Evolutionary conservation across 2,888 invertebrate species (phyloP).

Genomic region (Unio pictorum): DNA sequence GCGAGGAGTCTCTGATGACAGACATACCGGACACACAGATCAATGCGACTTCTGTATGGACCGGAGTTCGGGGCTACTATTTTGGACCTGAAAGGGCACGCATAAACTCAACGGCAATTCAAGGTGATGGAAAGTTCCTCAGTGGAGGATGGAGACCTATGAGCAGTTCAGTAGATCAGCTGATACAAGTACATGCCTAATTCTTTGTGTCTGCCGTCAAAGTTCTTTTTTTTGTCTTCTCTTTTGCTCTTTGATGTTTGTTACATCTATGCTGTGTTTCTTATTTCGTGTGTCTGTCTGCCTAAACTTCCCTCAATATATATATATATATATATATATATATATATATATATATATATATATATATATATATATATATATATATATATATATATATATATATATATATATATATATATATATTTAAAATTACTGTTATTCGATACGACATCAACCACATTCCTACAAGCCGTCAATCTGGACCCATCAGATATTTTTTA

Average conservation of each 20-base stretch:
- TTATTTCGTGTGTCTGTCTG: neutral
- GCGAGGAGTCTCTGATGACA: slow-evolving; percentile 11
- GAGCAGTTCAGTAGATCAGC: slow-evolving; percentile 33
- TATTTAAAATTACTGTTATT: too few species aligned
- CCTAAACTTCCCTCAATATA: too few species aligned
- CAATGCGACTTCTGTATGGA: slow-evolving; percentile 24
- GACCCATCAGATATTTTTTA: too few species aligned
- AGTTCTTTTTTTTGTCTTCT: neutral
- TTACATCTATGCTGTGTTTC: neutral
- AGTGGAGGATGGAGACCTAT: slow-evolving; percentile 41
- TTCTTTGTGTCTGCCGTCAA: neutral
- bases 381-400: too few species aligned
- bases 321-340: too few species aligned
- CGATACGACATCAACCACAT: too few species aligned
- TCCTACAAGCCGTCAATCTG: too few species aligned
- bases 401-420: too few species aligned
- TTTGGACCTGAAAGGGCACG: slow-evolving; percentile 29
- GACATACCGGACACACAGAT: slow-evolving; percentile 18
- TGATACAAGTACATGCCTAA: slow-evolving; percentile 29
- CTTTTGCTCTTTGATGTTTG: too few species aligned
- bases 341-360: too few species aligned
- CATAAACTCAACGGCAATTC: slow-evolving; percentile 11
- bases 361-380: too few species aligned
- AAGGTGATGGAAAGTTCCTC: slow-evolving; percentile 9
- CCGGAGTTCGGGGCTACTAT: slow-evolving; percentile 17